Evolutionary conservation across 1,140 invertebrate genomes (phyloP), one percentile per base, ranked within the genome.

Genomic region (Bathynomus jamesi): DNA sequence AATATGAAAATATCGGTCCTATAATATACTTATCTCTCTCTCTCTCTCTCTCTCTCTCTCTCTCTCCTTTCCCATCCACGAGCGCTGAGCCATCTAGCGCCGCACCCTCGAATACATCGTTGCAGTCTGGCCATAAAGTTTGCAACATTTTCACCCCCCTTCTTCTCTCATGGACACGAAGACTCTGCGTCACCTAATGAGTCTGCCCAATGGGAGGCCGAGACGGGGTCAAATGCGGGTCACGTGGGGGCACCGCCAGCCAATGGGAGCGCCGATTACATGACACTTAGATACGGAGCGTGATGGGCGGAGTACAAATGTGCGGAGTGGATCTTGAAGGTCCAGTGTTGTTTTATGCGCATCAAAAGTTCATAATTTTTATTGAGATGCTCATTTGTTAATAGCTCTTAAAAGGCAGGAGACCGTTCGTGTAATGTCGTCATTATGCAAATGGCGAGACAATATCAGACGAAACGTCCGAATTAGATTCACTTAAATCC

Each of bases 311-410:
- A 53, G 40, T 53, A 53, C 40, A 53, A 53, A 53, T 53, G 40
- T 53, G 40, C 40, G 21, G 40, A 53, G 40, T 53, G 40, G 21
- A 53, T 53, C 21, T 53, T 21, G 1, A 53, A 53, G 11, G 40
- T 53, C 21, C 11, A 21, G 21, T 21, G 40, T 53, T 53, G 40
- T 53, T 53, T 53, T 53, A 53, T 53, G 40, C 40, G 40, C 21
- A 53, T 53, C 40, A 53, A 53, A 53, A 53, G 40, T 53, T 53
- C 40, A 53, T 53, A 53, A 53, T 53, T 53, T 53, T 53, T 53
- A 53, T 53, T 53, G 21, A 53, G 40, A 40, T 40, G 17, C 7
- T 17, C 32, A 40, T 40, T 40, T 40, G 32, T 40, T 40, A 40
- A 40, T 40, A 40, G 32, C 32, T 40, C 32, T 40, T 40, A 40